Evolutionary conservation across 2,888 invertebrate species (phyloP), one percentile per base, ranked within the genome.

Genomic region (Meteorus colon): DNA sequence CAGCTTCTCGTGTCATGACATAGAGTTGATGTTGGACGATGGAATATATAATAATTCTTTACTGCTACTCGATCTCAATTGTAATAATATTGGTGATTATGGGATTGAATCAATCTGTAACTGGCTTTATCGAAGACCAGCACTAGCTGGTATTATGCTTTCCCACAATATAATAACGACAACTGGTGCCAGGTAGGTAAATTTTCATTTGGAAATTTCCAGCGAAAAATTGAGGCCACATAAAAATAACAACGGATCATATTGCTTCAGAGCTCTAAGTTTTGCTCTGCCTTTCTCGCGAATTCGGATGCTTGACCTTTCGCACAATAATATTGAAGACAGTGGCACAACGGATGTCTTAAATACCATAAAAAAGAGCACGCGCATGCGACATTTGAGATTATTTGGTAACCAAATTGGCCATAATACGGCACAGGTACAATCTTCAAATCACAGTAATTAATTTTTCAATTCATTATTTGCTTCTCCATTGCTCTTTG

Each of bases 51-150:
- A 94, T 82, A 88, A 84, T 1, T 90, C 91, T 0, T 83, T 94
- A n/a, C 80, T 91, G 24, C 90, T 93, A 72, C 85, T 94, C 37
- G 93, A 94, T 88, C 85, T 94, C 14, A 91, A 91, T 0, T 92
- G 90, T 75, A 94, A 94, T 80, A 91, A 89, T 78, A 92, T 94
- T 19, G 93, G 92, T 0, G 92, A 93, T 84, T 90, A 92, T 67
- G 94, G 94, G 0, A 89, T 91, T 0, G 91, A 92, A 77, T 80
- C 91, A 71, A 76, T 94, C 27, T 91, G 90, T 0, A 88, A 91
- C 77, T 93, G 93, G 90, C 85, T 94, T 55, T 82, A 88, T 4
- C 90, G 90, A 74, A 87, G 90, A 24, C 92, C 93, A 0, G 84
- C 88, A 12, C 82, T 94, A 16, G 81, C 91, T 37, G 90, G 91